phyloP scores from a whole-genome alignment of 2,888 invertebrate genomes.

The Euspilapteryx auroguttella region DNA sequence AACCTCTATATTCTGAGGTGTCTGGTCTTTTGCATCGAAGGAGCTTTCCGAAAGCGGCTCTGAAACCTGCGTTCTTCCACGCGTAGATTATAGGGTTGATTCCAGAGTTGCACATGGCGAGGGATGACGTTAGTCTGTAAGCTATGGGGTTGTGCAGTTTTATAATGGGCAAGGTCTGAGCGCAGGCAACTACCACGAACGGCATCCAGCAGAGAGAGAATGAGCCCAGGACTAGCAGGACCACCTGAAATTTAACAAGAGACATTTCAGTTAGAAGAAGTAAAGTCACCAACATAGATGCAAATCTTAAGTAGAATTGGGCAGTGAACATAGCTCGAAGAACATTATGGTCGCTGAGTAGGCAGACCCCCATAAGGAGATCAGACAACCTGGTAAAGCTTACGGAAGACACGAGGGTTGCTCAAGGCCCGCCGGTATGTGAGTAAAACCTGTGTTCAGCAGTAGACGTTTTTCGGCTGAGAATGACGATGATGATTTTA shows the following conservation, averaged over 20 bases:
- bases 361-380: no score
- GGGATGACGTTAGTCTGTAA: slow-evolving; percentile 67
- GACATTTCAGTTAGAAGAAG: no score
- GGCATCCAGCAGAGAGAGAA: slow-evolving; percentile 84
- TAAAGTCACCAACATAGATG: no score
- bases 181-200: slow-evolving; percentile 70
- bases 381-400: no score
- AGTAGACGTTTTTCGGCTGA: no score
- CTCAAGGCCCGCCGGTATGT: no score
- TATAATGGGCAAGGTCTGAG: slow-evolving; percentile 57
- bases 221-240: slow-evolving; percentile 75
- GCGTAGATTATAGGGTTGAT: slow-evolving; percentile 84
- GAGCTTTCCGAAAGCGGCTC: slow-evolving; percentile 70
- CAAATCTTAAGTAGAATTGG: no score
- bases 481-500: no score
- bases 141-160: slow-evolving; percentile 54
- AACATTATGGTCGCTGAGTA: no score
- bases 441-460: no score
- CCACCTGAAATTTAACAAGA: slow-evolving; percentile 74
- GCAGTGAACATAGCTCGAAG: no score
- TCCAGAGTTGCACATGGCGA: slow-evolving; percentile 80
- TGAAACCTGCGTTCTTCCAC: slow-evolving; percentile 81
- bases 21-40: slow-evolving; percentile 68
- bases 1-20: slow-evolving; percentile 52
- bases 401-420: no score